A percentile compares a stretch with the other conserved stretches of the same genome.
phyloP scores from a whole-genome alignment of 2,113 vertebrate species.

The Donacobius atricapilla region DNA sequence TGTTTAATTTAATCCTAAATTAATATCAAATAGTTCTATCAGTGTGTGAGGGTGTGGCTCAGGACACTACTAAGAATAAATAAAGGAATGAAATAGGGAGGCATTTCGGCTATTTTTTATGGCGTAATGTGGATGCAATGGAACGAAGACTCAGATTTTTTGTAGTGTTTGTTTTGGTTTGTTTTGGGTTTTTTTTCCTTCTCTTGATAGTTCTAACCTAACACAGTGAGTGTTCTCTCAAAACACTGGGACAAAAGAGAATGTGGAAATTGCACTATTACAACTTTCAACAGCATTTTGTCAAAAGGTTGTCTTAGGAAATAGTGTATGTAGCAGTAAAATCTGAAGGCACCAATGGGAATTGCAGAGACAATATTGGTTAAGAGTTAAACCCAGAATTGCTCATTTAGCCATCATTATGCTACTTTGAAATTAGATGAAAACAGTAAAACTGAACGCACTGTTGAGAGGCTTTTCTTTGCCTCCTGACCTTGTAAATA shows the following conservation, averaged over 20 bases:
- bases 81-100: not conserved
- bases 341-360: not conserved
- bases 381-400: not conserved
- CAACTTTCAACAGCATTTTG: not conserved
- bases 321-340: not conserved
- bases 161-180: not conserved
- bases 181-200: not conserved
- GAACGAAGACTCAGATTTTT: not conserved
- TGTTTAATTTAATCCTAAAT: slow-evolving; percentile 8
- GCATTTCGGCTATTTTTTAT: not conserved
- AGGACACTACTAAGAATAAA: not conserved
- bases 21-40: not conserved
- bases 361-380: not conserved
- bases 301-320: not conserved
- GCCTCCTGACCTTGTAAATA: not conserved
- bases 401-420: not conserved
- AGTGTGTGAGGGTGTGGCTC: not conserved
- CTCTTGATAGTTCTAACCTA: not conserved
- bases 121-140: not conserved
- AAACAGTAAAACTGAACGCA: not conserved
- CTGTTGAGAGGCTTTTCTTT: not conserved
- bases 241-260: not conserved
- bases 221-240: not conserved
- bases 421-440: not conserved
- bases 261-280: not conserved